Percentiles rank a stretch among this genome's conserved stretches.
Conservation (phyloP, 2,888 invertebrate species). For the Andrena fulva region DNA sequence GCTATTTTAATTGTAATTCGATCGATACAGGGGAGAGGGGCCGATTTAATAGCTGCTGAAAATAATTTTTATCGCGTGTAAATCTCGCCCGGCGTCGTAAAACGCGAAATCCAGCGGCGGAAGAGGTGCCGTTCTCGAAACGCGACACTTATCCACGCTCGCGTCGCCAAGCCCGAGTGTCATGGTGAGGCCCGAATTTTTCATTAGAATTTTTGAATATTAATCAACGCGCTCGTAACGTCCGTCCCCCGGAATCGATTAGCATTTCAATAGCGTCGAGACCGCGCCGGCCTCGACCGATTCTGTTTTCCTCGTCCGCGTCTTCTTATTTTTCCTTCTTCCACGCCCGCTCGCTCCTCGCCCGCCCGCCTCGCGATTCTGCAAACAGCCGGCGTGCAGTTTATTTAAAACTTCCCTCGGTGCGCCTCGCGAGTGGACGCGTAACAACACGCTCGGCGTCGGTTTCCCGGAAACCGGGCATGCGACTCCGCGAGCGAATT, state of each 20-base stretch:
- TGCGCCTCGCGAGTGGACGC: slow-evolving; percentile 13
- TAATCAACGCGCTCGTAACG: slow-evolving; percentile 17
- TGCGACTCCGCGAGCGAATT: slow-evolving; percentile 34
- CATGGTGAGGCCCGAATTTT: slow-evolving; percentile 27
- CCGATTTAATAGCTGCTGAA: neutral
- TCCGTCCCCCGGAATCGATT: slow-evolving; percentile 42
- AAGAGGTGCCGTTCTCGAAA: neutral
- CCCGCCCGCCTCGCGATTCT: neutral
- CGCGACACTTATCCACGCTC: too few relatives aligned
- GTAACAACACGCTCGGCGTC: slow-evolving; percentile 11
- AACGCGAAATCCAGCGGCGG: neutral
- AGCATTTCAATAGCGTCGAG: slow-evolving; percentile 15
- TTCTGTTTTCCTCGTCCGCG: neutral
- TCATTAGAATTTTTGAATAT: slow-evolving; percentile 37
- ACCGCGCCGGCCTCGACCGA: neutral
- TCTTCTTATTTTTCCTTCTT: too few relatives aligned
- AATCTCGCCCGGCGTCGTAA: neutral
- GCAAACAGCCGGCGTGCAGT: slow-evolving; percentile 33
- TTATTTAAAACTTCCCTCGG: slow-evolving; percentile 52
- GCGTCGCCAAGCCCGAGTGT: neutral
- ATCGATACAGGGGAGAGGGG: neutral
- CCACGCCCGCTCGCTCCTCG: neutral
- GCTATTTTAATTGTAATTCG: neutral
- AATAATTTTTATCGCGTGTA: neutral
- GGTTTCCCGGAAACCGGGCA: slow-evolving; percentile 46